Percentiles rank a stretch among this genome's conserved stretches.
Evolutionary conservation across 2,797 vertebrate genomes (phyloP).

Genomic region (Sphenodon punctatus): DNA sequence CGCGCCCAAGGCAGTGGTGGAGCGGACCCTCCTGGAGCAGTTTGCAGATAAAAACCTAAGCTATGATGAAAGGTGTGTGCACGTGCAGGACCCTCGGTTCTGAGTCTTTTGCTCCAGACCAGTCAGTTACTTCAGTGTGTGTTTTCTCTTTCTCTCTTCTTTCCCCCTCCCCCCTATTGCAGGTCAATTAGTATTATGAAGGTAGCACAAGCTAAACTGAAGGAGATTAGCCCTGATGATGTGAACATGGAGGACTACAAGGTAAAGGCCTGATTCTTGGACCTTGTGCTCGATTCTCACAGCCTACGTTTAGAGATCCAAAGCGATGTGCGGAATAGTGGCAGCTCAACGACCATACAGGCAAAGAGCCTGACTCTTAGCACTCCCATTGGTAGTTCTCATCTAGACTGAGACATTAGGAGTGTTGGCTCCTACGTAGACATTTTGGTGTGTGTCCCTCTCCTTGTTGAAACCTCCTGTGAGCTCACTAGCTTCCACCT

Average conservation of each 20-base stretch:
- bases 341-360: accelerated
- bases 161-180: neutral
- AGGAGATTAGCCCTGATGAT: conserved; percentile 92
- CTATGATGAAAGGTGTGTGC: conserved; percentile 90
- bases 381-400: accelerated
- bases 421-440: accelerated
- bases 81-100: neutral
- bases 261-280: conserved; percentile 76
- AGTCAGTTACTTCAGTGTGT: accelerated
- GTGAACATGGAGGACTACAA: conserved; percentile 96
- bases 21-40: conserved; percentile 93
- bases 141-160: neutral
- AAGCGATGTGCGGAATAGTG: accelerated
- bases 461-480: neutral
- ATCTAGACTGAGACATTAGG: accelerated
- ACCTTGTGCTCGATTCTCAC: too few relatives aligned
- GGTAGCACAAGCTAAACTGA: conserved; percentile 90
- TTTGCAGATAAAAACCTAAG: conserved; percentile 95
- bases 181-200: conserved; percentile 97
- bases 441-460: too few relatives aligned
- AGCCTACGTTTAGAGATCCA: accelerated
- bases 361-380: accelerated
- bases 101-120: neutral
- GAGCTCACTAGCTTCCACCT: neutral
- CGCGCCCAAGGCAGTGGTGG: conserved; percentile 89